Evolutionary conservation across 1,140 invertebrate genomes (phyloP).

Genomic region (Diploscapter pachys): DNA sequence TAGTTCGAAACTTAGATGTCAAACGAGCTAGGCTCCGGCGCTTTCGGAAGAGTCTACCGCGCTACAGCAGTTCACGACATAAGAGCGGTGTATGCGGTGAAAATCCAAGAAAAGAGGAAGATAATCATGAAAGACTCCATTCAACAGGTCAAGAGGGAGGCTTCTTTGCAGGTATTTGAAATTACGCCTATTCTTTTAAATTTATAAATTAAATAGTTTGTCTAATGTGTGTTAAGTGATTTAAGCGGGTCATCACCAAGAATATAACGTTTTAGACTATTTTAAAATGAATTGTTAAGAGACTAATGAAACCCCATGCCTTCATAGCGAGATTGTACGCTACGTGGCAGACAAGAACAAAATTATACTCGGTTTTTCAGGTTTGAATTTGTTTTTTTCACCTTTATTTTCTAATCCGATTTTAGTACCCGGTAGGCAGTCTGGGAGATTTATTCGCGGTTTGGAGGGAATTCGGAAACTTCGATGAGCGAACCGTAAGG

Average conservation of each 20-base stretch:
- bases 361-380: slow-evolving; percentile 27
- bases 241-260: neutral
- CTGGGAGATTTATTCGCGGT: slow-evolving; percentile 22
- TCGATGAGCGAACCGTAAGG: slow-evolving; percentile 21
- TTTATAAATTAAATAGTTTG: neutral
- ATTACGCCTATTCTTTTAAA: neutral
- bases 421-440: slow-evolving; percentile 15
- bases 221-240: neutral
- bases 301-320: slow-evolving; percentile 24
- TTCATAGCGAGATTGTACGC: slow-evolving; percentile 25
- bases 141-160: slow-evolving; percentile 25
- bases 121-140: slow-evolving; percentile 17
- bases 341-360: slow-evolving; percentile 27
- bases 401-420: no score
- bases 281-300: slow-evolving; percentile 2
- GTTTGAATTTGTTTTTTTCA: no score
- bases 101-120: slow-evolving; percentile 24
- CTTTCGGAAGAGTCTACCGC: slow-evolving; percentile 25
- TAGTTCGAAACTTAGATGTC: slow-evolving; percentile 8
- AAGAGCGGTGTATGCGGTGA: slow-evolving; percentile 18
- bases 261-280: neutral
- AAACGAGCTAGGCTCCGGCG: slow-evolving; percentile 18
- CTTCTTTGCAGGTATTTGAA: slow-evolving; percentile 17
- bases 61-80: slow-evolving; percentile 24
- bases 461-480: slow-evolving; percentile 21